These are phyloP conservation scores for Galerucella pusilla DNA, from an alignment of 2,888 invertebrate species.

Conservation along the genomic window DNA sequence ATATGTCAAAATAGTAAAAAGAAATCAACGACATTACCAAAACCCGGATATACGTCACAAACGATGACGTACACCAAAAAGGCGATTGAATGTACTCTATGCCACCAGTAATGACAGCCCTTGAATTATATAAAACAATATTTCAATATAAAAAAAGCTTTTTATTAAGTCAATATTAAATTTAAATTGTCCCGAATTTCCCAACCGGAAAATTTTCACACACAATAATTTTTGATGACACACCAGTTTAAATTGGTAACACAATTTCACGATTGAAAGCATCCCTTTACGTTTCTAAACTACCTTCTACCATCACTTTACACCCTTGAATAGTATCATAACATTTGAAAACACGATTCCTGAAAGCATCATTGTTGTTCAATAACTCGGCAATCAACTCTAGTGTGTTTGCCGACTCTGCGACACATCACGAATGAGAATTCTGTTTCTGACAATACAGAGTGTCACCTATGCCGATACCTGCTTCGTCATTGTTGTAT, in stretches of 20 bases:
- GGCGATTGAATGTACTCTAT: too few species aligned
- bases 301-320: conserved; percentile 7
- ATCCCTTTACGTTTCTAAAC: conserved; percentile 9
- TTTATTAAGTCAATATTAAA: too few species aligned
- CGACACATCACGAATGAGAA: conserved; percentile 34
- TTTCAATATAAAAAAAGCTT: too few species aligned
- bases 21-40: too few species aligned
- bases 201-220: not conserved
- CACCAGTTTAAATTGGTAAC: not conserved
- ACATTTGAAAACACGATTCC: conserved; percentile 28
- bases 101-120: too few species aligned
- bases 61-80: too few species aligned
- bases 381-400: conserved; percentile 34
- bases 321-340: conserved; percentile 19
- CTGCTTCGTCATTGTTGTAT: conserved; percentile 14
- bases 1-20: too few species aligned
- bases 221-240: not conserved
- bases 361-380: conserved; percentile 27
- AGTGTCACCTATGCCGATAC: conserved; percentile 17
- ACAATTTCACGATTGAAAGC: not conserved
- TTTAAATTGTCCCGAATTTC: not conserved
- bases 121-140: too few species aligned
- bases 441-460: conserved; percentile 31
- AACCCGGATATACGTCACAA: too few species aligned
- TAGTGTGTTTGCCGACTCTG: conserved; percentile 33